Conservation (phyloP, 2,113 vertebrate species). For the Prunella fulvescens region DNA sequence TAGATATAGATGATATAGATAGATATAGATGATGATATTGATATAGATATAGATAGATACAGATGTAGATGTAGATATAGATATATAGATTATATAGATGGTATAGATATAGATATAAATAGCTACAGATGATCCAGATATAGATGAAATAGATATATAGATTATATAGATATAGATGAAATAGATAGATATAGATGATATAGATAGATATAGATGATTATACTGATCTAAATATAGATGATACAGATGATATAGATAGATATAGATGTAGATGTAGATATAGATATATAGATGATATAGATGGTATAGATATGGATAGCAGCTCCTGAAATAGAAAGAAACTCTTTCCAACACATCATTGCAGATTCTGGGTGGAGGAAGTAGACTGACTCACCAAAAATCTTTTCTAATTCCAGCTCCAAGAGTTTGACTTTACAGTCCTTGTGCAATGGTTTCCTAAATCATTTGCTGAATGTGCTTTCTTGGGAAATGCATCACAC, state of each 20-base stretch:
- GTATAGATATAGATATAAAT: background rate
- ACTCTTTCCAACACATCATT: background rate
- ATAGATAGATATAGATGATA: background rate
- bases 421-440: background rate
- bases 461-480: background rate
- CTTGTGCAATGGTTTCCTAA: background rate
- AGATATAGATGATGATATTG: too few species aligned
- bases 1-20: too few species aligned
- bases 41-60: too few species aligned
- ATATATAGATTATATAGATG: background rate
- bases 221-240: too few species aligned
- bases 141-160: too few species aligned
- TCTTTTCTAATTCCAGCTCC: background rate
- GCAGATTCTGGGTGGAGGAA: background rate
- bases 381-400: background rate
- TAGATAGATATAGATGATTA: background rate
- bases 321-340: background rate
- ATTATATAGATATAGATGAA: background rate
- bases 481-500: background rate
- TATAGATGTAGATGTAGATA: background rate
- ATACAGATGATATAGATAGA: background rate
- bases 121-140: too few species aligned
- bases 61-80: background rate
- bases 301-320: background rate
- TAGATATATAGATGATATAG: background rate